These are phyloP conservation scores for Hypercompe scribonia DNA, from an alignment of 2,888 invertebrate species.

Conservation along the genomic window DNA sequence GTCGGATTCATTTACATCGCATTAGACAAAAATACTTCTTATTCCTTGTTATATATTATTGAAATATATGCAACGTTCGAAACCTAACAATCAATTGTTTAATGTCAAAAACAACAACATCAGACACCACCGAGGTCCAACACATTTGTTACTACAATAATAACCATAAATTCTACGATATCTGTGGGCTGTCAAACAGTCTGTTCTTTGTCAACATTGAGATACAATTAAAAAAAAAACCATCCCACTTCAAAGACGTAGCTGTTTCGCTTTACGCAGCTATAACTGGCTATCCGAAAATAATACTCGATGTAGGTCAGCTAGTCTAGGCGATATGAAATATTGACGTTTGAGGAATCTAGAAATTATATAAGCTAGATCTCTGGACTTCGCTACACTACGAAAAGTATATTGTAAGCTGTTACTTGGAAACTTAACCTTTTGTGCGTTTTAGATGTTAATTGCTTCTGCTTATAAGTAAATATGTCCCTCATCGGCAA, in stretches of 20 bases:
- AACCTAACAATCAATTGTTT: constrained; percentile 22
- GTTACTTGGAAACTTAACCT: background rate
- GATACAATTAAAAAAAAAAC: constrained; percentile 44
- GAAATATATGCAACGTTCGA: background rate
- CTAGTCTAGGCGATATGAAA: constrained; percentile 57
- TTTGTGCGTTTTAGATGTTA: background rate
- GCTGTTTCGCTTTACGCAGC: constrained; percentile 54
- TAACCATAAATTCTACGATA: constrained; percentile 44
- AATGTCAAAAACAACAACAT: constrained; percentile 30
- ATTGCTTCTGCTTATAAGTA: background rate
- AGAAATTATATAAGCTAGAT: constrained; percentile 35
- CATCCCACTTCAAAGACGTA: constrained; percentile 47
- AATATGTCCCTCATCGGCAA: background rate
- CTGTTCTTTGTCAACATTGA: constrained; percentile 49
- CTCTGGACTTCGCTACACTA: background rate
- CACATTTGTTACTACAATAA: constrained; percentile 41
- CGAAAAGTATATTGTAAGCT: background rate
- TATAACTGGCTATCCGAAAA: constrained; percentile 60
- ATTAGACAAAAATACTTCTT: background rate
- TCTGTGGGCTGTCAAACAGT: constrained; percentile 46
- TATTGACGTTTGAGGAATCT: constrained; percentile 44
- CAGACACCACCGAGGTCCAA: constrained; percentile 22
- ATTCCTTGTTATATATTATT: background rate
- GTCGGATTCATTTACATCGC: background rate
- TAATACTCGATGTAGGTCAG: constrained; percentile 67